Percentiles rank a stretch among this genome's conserved stretches.
Evolutionary conservation across 1,140 invertebrate species (phyloP).

Genomic region (Leptopilina boulardi): DNA sequence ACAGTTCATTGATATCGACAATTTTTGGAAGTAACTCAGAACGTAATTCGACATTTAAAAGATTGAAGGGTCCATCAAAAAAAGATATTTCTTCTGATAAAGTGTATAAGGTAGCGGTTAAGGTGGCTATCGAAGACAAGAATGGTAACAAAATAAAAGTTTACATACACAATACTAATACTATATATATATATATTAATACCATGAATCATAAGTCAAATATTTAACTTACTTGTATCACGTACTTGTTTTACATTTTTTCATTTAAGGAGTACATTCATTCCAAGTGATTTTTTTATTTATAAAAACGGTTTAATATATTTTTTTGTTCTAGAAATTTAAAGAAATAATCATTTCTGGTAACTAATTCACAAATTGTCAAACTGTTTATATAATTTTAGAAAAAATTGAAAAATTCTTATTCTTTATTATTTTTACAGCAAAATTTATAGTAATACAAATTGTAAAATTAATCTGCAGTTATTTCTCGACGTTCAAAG

Average conservation of each 20-base stretch:
- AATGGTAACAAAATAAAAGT: conserved; percentile 61
- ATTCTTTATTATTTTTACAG: not conserved
- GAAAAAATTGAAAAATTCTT: not conserved
- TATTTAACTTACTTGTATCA: no score
- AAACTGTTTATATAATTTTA: no score
- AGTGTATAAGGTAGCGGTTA: conserved; percentile 43
- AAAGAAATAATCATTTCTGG: no score
- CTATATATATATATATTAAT: no score
- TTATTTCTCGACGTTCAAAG: conserved; percentile 62
- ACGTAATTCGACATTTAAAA: conserved; percentile 54
- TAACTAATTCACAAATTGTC: no score
- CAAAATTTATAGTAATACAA: not conserved
- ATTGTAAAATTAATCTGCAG: conserved; percentile 54
- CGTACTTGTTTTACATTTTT: no score
- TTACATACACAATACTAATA: conserved; percentile 37
- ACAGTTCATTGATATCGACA: conserved; percentile 65
- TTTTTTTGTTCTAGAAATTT: no score
- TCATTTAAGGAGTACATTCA: no score
- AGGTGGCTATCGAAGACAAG: conserved; percentile 56
- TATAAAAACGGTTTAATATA: no score
- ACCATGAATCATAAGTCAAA: no score
- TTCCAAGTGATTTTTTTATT: no score
- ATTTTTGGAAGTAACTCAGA: conserved; percentile 65
- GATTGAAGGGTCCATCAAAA: conserved; percentile 52
- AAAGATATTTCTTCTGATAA: conserved; percentile 47